Evolutionary conservation across 2,888 invertebrate genomes (phyloP), one percentile per base, ranked within the genome.

Genomic region (Phengaris arion): DNA sequence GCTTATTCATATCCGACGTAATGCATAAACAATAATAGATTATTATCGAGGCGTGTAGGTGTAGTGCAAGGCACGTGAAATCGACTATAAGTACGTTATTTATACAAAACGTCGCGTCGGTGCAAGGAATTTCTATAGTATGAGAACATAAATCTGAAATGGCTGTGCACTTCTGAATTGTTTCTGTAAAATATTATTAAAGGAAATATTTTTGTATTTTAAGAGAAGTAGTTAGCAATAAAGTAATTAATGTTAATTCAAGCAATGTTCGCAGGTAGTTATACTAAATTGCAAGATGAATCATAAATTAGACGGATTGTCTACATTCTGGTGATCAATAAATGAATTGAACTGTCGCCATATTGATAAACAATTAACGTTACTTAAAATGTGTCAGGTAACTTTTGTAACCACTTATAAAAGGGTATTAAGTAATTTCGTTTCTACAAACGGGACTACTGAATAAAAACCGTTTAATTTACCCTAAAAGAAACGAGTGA

Each of bases 1-100:
- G 82, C 83, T 84, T 84, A 85, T 85, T 86, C 85, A 83, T 83
- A 83, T 83, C 81, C 82, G 82, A 81, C 79, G 84, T 84, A 82
- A 80, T 80, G 81, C 80, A 81, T 81, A 81, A 80, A 81, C 79
- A 79, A 79, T 81, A 78, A 79, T 81, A 79, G 79, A 80, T 80
- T 80, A 80, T 77, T 78, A 77, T 78, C 76, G 79, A 70, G 52
- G 72, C 76, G 80, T 78, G 79, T 82, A 77, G 81, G 80, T 75
- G 81, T 79, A 69, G 55, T 75, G 75, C 75, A 75, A 75, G 69
- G 57, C 69, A 51, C 55, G 68, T 55, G 68, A 74, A 76, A 76
- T 74, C 64, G 45, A 13, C 76, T 72, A 59, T 74, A 73, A 68
- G 55, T 68, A 54, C 46, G 6, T 22, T 75, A 68, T 75, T 46